Percentiles rank a stretch among this genome's conserved stretches.
phyloP scores from a whole-genome alignment of 2,888 invertebrate genomes.

The Torymus aiolomorphi region DNA sequence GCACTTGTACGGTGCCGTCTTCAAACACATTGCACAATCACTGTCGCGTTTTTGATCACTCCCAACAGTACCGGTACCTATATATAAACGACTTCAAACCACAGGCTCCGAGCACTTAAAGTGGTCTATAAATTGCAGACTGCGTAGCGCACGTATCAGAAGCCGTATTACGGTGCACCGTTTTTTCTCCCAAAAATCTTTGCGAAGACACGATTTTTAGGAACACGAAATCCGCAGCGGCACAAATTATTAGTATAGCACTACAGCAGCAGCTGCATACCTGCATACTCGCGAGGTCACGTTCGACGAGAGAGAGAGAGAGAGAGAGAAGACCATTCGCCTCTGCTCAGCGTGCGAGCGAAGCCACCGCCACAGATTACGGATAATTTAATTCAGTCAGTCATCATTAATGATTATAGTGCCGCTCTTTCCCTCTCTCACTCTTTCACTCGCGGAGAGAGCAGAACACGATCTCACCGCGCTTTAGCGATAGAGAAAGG shows the following conservation, averaged over 20 bases:
- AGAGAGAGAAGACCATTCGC: background rate
- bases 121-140: no score
- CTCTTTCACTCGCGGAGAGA: slow-evolving; percentile 26
- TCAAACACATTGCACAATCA: no score
- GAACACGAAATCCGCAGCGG: background rate
- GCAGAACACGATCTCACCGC: slow-evolving; percentile 10
- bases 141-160: no score
- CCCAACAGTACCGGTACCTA: no score
- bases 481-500: slow-evolving; percentile 4
- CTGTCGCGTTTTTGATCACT: no score
- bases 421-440: slow-evolving; percentile 44
- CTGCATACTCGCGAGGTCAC: slow-evolving; percentile 63
- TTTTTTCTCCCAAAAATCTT: no score
- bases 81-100: no score
- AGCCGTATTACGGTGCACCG: no score
- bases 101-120: no score
- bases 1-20: no score
- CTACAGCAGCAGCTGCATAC: background rate
- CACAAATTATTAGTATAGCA: slow-evolving; percentile 18
- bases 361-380: slow-evolving; percentile 65
- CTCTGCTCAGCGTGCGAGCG: slow-evolving; percentile 63
- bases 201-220: no score
- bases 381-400: slow-evolving; percentile 73
- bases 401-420: slow-evolving; percentile 70
- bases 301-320: slow-evolving; percentile 60